Evolutionary conservation across 64 coral and sea anemone genomes (phyloP).

Genomic region (Stylophora pistillata): DNA sequence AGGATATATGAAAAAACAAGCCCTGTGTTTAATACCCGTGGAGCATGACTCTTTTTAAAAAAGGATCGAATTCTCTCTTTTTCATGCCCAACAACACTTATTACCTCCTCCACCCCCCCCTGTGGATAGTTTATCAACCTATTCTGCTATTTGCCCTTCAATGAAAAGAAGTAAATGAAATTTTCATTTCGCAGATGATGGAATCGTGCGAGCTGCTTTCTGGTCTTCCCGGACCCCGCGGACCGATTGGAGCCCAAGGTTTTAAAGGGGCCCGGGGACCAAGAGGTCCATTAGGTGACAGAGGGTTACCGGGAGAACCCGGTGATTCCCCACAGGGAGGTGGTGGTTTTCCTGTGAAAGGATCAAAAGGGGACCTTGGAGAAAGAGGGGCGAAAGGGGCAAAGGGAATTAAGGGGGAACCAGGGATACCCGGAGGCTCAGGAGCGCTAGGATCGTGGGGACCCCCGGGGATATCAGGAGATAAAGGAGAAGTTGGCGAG

Average conservation of each 20-base stretch:
- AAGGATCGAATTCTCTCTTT: no score
- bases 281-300: conserved; percentile 35
- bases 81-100: no score
- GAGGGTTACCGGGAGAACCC: conserved; percentile 54
- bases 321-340: conserved; percentile 13
- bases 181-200: conserved; percentile 64
- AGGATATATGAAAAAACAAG: no score
- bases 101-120: no score
- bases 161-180: neutral
- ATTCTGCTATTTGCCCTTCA: no score
- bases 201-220: conserved; percentile 76
- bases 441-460: conserved; percentile 57
- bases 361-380: conserved; percentile 67
- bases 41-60: no score
- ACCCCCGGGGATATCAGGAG: conserved; percentile 33
- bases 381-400: conserved; percentile 54
- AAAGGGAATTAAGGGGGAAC: conserved; percentile 14
- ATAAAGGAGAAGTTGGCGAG: conserved; percentile 35
- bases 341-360: conserved; percentile 33
- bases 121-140: no score
- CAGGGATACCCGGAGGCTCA: conserved; percentile 11
- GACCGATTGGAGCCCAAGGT: conserved; percentile 45
- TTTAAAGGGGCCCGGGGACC: neutral
- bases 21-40: no score
- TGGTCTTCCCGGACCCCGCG: conserved; percentile 58